Percentiles rank a stretch among this genome's conserved stretches.
Conservation (phyloP, 2,888 invertebrate genomes). For the Drosophila peninsularis region DNA sequence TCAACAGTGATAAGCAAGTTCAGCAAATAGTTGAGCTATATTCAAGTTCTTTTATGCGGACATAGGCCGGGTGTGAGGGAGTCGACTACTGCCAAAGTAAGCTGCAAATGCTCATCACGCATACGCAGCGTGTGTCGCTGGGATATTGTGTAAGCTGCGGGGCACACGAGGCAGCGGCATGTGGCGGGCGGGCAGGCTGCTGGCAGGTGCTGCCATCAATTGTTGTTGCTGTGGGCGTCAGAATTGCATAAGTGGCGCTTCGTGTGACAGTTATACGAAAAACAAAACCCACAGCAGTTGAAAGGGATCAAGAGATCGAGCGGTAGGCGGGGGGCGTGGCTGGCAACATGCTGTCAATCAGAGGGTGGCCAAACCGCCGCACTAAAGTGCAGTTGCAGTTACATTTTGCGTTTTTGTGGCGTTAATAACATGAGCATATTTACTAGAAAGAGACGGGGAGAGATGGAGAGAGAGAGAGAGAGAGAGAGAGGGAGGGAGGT, state of each 20-base stretch:
- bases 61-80: neutral
- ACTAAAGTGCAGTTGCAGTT: slow-evolving; percentile 59
- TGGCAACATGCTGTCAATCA: slow-evolving; percentile 49
- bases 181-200: slow-evolving; percentile 1
- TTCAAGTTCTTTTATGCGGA: too few species aligned
- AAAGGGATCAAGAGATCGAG: neutral
- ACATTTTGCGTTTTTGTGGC: slow-evolving; percentile 57
- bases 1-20: neutral
- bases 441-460: slow-evolving; percentile 1
- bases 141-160: slow-evolving; percentile 24
- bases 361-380: slow-evolving; percentile 35
- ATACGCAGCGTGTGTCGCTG: slow-evolving; percentile 59
- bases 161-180: neutral
- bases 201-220: slow-evolving; percentile 54
- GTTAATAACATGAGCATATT: slow-evolving; percentile 52
- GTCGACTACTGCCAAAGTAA: slow-evolving; percentile 18
- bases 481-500: neutral
- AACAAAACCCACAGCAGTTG: slow-evolving; percentile 24
- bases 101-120: slow-evolving; percentile 53
- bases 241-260: slow-evolving; percentile 61
- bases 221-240: slow-evolving; percentile 37
- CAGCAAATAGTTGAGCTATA: neutral
- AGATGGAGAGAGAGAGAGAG: neutral
- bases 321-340: neutral
- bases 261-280: slow-evolving; percentile 40